Evolutionary conservation across 2,888 invertebrate genomes (phyloP).

Genomic region (Sycophila texana): DNA sequence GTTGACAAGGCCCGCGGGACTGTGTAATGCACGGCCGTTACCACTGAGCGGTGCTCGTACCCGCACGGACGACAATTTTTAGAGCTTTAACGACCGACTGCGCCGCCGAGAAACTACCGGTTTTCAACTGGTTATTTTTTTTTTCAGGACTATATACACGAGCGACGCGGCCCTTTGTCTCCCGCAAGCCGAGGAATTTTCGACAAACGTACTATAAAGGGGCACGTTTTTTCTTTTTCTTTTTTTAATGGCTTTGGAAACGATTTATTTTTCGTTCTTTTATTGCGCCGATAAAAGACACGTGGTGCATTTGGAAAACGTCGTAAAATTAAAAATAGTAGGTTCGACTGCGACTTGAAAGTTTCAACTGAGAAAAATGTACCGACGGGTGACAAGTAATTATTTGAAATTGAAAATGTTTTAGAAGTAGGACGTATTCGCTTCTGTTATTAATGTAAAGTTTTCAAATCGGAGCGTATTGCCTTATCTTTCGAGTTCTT

Average conservation of each 20-base stretch:
- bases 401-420: too few species aligned
- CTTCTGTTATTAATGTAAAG: too few species aligned
- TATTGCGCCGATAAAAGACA: too few species aligned
- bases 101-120: slow-evolving; percentile 27
- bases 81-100: not conserved
- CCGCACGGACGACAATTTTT: slow-evolving; percentile 26
- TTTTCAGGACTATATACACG: not conserved
- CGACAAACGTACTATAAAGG: slow-evolving; percentile 16
- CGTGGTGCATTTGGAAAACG: not conserved
- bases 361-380: too few species aligned
- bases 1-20: too few species aligned
- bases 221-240: not conserved
- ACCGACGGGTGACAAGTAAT: too few species aligned
- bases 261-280: not conserved
- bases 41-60: not conserved
- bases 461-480: too few species aligned
- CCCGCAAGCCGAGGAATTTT: slow-evolving; percentile 5
- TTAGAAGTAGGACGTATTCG: too few species aligned
- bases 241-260: not conserved
- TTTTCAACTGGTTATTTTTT: slow-evolving; percentile 6
- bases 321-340: not conserved
- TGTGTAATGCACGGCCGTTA: not conserved
- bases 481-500: too few species aligned
- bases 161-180: not conserved
- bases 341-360: not conserved